phyloP scores from a whole-genome alignment of 2,113 vertebrate species.

The Chionomys nivalis region DNA sequence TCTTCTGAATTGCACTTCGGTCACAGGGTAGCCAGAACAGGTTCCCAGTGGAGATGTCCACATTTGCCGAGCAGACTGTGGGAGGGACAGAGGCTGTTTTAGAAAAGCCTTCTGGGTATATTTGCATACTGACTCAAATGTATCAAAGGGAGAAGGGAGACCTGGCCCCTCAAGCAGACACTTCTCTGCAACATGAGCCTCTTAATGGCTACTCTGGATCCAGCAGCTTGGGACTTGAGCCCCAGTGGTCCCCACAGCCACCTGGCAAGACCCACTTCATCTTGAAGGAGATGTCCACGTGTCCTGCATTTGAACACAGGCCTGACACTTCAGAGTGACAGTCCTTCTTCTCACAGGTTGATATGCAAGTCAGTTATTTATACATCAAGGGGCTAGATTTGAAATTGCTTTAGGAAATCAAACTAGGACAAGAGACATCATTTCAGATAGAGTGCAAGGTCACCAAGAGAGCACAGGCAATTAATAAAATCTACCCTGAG shows the following conservation, averaged over 20 bases:
- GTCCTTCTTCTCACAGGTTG: background rate
- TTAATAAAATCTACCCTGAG: background rate
- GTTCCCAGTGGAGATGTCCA: slow-evolving; percentile 88
- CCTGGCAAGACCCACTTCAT: background rate
- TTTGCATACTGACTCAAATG: background rate
- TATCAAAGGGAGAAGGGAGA: background rate
- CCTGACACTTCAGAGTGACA: background rate
- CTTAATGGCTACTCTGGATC: background rate
- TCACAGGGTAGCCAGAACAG: slow-evolving; percentile 92
- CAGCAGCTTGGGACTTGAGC: background rate
- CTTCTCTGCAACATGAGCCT: background rate
- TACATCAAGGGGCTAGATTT: background rate
- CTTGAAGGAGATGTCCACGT: background rate
- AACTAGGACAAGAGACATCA: background rate
- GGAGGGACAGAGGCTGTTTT: background rate
- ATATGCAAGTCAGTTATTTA: background rate
- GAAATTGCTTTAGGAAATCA: background rate
- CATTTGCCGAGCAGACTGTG: slow-evolving; percentile 89
- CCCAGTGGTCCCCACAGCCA: background rate
- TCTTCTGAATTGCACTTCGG: slow-evolving; percentile 85
- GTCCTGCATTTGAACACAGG: background rate
- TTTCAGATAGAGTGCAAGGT: background rate
- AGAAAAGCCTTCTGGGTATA: background rate
- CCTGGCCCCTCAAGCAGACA: background rate
- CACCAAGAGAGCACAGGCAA: background rate